Conservation (phyloP, 2,888 invertebrate species). For the Auanema freiburgensis region DNA sequence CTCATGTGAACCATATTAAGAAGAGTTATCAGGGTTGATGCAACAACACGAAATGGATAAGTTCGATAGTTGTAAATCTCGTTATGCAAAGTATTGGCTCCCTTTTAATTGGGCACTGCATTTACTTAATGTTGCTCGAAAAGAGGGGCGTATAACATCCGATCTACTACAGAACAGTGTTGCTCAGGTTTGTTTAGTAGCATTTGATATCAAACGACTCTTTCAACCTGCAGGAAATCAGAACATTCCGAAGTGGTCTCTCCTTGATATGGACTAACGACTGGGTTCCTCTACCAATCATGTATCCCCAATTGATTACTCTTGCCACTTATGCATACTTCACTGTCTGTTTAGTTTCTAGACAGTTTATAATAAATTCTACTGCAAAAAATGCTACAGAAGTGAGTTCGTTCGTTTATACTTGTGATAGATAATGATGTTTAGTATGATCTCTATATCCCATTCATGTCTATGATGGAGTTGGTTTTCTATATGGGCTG, state of each 20-base stretch:
- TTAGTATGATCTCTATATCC: slow-evolving; percentile 35
- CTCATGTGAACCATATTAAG: background rate
- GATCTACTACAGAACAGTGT: slow-evolving; percentile 33
- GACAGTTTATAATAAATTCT: slow-evolving; percentile 39
- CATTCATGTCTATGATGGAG: slow-evolving; percentile 41
- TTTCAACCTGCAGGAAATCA: slow-evolving; percentile 28
- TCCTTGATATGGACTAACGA: slow-evolving; percentile 43
- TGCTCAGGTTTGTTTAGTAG: slow-evolving; percentile 18
- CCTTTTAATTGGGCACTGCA: slow-evolving; percentile 54
- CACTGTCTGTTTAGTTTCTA: slow-evolving; percentile 47
- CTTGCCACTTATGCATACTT: slow-evolving; percentile 57
- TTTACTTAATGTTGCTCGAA: slow-evolving; percentile 38
- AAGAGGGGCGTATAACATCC: slow-evolving; percentile 33
- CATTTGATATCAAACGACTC: background rate
- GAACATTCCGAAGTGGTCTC: slow-evolving; percentile 34
- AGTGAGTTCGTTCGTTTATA: slow-evolving; percentile 18
- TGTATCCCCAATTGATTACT: slow-evolving; percentile 57
- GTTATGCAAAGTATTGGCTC: slow-evolving; percentile 57
- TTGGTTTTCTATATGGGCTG: slow-evolving; percentile 45
- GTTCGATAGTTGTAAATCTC: slow-evolving; percentile 32
- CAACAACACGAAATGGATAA: slow-evolving; percentile 38
- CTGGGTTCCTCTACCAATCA: slow-evolving; percentile 52
- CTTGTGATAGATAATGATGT: background rate
- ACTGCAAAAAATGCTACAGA: slow-evolving; percentile 35
- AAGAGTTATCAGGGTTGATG: slow-evolving; percentile 29